phyloP scores from a whole-genome alignment of 2,113 vertebrate species.

The Monopterus albus region DNA sequence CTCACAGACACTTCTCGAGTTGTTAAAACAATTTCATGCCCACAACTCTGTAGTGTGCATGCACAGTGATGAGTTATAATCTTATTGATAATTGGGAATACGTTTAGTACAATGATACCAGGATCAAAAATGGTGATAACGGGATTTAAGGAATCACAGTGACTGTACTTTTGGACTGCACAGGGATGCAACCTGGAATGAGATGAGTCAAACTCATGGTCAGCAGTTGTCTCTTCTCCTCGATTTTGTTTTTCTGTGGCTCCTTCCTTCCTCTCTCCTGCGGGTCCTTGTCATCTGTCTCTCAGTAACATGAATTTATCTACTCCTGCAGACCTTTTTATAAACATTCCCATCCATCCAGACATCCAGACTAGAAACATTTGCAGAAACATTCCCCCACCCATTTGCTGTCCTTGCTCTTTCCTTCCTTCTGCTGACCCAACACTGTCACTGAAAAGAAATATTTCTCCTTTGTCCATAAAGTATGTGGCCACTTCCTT shows the following conservation, averaged over 20 bases:
- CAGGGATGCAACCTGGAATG: constrained; percentile 61
- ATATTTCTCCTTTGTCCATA: neutral
- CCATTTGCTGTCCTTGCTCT: constrained; percentile 59
- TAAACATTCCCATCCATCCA: constrained; percentile 50
- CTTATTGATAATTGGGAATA: too few relatives aligned
- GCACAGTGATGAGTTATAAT: too few relatives aligned
- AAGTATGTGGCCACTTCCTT: neutral
- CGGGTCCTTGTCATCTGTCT: constrained; percentile 43
- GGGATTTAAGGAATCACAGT: neutral
- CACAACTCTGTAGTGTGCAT: too few relatives aligned
- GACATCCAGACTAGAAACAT: constrained; percentile 64
- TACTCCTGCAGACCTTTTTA: constrained; percentile 22
- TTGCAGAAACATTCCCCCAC: constrained; percentile 56
- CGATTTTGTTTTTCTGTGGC: constrained; percentile 17
- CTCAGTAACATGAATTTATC: constrained; percentile 21
- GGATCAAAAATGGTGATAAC: too few relatives aligned
- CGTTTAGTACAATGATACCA: too few relatives aligned
- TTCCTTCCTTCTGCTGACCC: constrained; percentile 46
- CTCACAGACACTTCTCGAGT: too few relatives aligned
- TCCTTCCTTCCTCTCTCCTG: constrained; percentile 20
- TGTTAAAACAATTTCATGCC: too few relatives aligned
- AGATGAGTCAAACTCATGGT: constrained; percentile 76
- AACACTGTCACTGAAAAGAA: constrained; percentile 7
- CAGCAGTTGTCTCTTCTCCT: constrained; percentile 20
- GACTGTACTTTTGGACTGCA: constrained; percentile 69